Conservation (phyloP, 2,888 invertebrate species). For the Torymus aiolomorphi region DNA sequence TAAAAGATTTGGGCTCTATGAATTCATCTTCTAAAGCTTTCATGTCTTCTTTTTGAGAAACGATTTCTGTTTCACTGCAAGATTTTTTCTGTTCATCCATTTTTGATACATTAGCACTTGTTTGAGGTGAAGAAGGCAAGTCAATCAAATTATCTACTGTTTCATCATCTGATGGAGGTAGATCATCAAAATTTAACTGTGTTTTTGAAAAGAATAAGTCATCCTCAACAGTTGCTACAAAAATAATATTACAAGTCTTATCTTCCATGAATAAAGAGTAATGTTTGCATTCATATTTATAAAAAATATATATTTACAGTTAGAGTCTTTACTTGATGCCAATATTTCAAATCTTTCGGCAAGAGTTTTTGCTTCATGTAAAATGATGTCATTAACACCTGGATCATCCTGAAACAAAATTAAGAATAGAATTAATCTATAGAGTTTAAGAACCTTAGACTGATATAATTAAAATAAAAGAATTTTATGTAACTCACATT, state of each 20-base stretch:
- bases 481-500: conserved; percentile 61
- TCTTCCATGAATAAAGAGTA: no score
- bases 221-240: conserved; percentile 58
- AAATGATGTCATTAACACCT: conserved; percentile 61
- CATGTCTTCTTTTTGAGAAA: conserved; percentile 44
- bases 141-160: conserved; percentile 68
- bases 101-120: not conserved
- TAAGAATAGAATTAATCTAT: not conserved
- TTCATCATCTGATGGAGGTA: conserved; percentile 69
- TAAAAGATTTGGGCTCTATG: conserved; percentile 57
- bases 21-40: conserved; percentile 66
- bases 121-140: conserved; percentile 64
- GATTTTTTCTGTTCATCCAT: not conserved
- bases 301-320: conserved; percentile 62
- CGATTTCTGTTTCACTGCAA: conserved; percentile 4
- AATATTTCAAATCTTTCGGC: conserved; percentile 68
- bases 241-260: no score
- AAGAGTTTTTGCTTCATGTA: conserved; percentile 66
- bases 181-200: conserved; percentile 65
- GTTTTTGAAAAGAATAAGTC: conserved; percentile 66
- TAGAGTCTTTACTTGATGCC: conserved; percentile 61
- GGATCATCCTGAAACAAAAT: conserved; percentile 57
- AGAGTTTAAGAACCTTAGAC: not conserved
- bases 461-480: not conserved
- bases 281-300: no score